Percentiles rank a stretch among this genome's conserved stretches.
phyloP scores from a whole-genome alignment of 2,113 vertebrate genomes.

The Archocentrus centrarchus region DNA sequence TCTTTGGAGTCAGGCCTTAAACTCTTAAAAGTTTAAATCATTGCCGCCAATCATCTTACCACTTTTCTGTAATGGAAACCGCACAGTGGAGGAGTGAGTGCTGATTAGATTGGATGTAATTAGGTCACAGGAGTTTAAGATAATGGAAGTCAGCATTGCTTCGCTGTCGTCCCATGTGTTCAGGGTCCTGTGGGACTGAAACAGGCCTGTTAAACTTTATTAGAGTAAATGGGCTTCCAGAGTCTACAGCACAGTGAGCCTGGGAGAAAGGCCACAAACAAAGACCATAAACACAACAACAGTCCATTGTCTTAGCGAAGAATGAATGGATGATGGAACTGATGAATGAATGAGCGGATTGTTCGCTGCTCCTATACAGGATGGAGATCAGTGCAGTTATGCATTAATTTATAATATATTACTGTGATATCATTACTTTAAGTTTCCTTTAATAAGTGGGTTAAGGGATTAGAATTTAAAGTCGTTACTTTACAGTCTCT shows the following conservation, averaged over 20 bases:
- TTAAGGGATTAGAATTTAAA: background rate
- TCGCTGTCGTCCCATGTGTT: constrained; percentile 49
- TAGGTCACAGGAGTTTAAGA: constrained; percentile 70
- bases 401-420: constrained; percentile 7
- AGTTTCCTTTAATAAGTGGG: background rate
- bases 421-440: background rate
- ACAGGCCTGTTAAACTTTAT: constrained; percentile 73
- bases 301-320: constrained; percentile 60
- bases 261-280: constrained; percentile 60
- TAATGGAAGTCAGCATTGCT: constrained; percentile 69
- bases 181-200: constrained; percentile 56
- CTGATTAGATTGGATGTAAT: constrained; percentile 72
- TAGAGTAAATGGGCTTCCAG: constrained; percentile 60
- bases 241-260: constrained; percentile 45
- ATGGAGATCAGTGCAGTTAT: constrained; percentile 15
- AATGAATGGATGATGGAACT: constrained; percentile 43
- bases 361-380: constrained; percentile 19
- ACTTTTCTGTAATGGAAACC: constrained; percentile 60
- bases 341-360: constrained; percentile 47
- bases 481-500: background rate
- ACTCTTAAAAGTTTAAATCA: constrained; percentile 56
- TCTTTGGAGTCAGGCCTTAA: constrained; percentile 56
- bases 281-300: constrained; percentile 65
- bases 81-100: constrained; percentile 34
- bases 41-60: constrained; percentile 56